Base-by-base conservation (phyloP, 2,888 invertebrate genomes). In the Drosophila prolongata region DNA sequence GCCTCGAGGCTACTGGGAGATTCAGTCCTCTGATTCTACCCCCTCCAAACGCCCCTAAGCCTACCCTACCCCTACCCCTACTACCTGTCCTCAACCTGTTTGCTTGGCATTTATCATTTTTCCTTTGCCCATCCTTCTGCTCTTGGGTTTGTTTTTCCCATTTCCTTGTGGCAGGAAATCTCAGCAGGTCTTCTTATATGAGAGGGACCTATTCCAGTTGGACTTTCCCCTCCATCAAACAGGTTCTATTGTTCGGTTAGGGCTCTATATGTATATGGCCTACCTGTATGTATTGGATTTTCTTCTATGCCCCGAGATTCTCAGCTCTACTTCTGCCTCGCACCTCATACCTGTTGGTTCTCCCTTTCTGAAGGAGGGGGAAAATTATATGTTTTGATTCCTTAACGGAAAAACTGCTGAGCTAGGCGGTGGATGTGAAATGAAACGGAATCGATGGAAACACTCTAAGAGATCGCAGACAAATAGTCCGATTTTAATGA, bases 321-420 rank as follows among this genome's bases (percentile, higher is more conserved):
- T 69, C 19, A 55, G 73, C 71, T 73, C 50, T 40, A 30, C 38
- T 55, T 59, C 43, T 50, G 42, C 34, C 55, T 34, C 56, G 44
- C 58, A 56, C 11, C 59, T 42, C 49, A 42, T n/a, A 74, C 54
- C 73, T 78, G 74, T 49, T 47, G 46, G 10, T 54, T 47, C 37
- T 46, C 58, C 11, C 58, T 44, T 42, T 14, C 30, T 47, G 10
- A 11, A 16, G 46, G 44, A 37, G n/a, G 69, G 65, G 75, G 80
- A 67, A 85, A 87, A 85, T 85, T 82, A 85, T 75, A 87, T 85
- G 85, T 85, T 85, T 82, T 85, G 87, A 85, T 87, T 66, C 84
- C 79, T 79, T 80, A 86, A 85, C 82, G 85, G 80, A 86, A 87
- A 61, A 87, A 82, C 69, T 77, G 80, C 75, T 71, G 76, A 79